phyloP scores from a whole-genome alignment of 2,113 vertebrate species.

The Mus pahari region DNA sequence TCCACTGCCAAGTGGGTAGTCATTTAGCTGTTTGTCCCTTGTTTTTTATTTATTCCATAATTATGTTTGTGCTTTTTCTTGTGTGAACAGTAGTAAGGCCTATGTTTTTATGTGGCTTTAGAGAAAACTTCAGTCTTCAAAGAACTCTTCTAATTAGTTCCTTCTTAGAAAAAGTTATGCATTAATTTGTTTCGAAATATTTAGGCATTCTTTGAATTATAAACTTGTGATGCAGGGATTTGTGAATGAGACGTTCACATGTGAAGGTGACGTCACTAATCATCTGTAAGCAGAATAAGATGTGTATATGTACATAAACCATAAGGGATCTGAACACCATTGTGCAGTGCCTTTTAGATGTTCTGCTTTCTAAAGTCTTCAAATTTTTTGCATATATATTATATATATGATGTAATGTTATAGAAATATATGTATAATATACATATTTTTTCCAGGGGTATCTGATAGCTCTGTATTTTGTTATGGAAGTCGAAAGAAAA shows the following conservation, averaged over 20 bases:
- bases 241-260: slow-evolving; percentile 64
- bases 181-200: slow-evolving; percentile 62
- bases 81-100: slow-evolving; percentile 26
- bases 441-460: slow-evolving; percentile 91
- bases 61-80: slow-evolving; percentile 73
- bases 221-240: slow-evolving; percentile 82
- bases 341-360: slow-evolving; percentile 90
- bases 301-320: slow-evolving; percentile 84
- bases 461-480: slow-evolving; percentile 91
- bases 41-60: slow-evolving; percentile 83
- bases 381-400: slow-evolving; percentile 89
- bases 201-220: slow-evolving; percentile 76
- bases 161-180: slow-evolving; percentile 68
- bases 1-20: slow-evolving; percentile 51
- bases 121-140: slow-evolving; percentile 65
- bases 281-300: slow-evolving; percentile 70
- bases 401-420: slow-evolving; percentile 91
- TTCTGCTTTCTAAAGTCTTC: slow-evolving; percentile 88
- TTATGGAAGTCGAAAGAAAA: slow-evolving; percentile 88
- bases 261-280: slow-evolving; percentile 59
- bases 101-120: slow-evolving; percentile 56
- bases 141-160: slow-evolving; percentile 74
- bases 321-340: slow-evolving; percentile 83
- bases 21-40: slow-evolving; percentile 69
- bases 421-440: slow-evolving; percentile 92